phyloP scores from a whole-genome alignment of 2,797 vertebrate species.

The Coracias cyanogaster region DNA sequence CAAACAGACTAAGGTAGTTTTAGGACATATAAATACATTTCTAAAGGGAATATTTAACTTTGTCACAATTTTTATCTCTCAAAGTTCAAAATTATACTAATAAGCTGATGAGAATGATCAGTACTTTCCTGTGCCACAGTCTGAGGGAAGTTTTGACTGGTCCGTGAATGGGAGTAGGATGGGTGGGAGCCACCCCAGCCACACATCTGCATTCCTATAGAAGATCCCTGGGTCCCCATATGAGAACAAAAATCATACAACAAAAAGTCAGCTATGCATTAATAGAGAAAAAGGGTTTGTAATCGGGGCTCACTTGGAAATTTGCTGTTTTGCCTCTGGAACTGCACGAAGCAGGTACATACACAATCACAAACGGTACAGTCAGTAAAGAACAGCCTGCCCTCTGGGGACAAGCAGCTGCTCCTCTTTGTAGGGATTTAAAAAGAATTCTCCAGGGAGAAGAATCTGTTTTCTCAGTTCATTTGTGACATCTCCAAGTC shows the following conservation, averaged over 20 bases:
- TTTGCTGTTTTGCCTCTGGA: not conserved
- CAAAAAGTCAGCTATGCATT: not conserved
- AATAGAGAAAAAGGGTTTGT: not conserved
- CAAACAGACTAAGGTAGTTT: not conserved
- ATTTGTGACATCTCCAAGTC: not conserved
- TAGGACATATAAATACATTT: not conserved
- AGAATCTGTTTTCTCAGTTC: not conserved
- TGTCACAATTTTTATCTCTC: not conserved
- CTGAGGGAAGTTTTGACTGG: not conserved
- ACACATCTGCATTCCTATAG: not conserved
- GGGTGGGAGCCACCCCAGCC: not conserved
- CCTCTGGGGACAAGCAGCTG: not conserved
- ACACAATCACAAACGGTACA: not conserved
- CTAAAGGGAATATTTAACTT: not conserved
- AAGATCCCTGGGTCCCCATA: not conserved
- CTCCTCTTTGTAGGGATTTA: not conserved
- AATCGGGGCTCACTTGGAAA: not conserved
- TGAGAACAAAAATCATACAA: not conserved
- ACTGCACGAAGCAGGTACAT: rapidly evolving
- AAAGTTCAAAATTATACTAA: not conserved
- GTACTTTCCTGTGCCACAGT: not conserved
- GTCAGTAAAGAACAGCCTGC: not conserved
- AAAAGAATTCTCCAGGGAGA: not conserved
- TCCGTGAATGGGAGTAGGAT: not conserved
- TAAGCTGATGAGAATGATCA: not conserved